Conservation (phyloP, 2,113 vertebrate species). For the Henicopernis longicauda region DNA sequence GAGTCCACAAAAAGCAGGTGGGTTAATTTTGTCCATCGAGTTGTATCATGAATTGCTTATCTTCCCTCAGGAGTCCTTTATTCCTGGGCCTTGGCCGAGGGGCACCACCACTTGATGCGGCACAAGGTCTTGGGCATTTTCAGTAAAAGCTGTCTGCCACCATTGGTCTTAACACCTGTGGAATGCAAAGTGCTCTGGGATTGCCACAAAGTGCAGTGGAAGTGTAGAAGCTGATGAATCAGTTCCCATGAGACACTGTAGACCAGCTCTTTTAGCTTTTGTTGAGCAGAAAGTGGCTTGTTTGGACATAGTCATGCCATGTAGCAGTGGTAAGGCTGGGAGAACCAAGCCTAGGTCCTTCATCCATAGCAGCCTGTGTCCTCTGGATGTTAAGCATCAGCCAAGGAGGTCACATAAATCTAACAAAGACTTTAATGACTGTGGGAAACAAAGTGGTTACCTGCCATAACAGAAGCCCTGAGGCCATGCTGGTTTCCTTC, state of each 20-base stretch:
- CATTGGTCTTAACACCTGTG: not conserved
- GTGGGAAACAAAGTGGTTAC: not conserved
- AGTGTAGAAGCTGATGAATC: not conserved
- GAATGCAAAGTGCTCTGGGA: not conserved
- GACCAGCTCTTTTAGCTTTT: not conserved
- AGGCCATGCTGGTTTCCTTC: not conserved
- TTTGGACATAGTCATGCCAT: not conserved
- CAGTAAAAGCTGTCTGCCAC: not conserved
- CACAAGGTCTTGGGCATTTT: not conserved
- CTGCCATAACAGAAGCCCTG: not conserved
- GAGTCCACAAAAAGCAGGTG: not conserved
- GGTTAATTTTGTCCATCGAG: not conserved
- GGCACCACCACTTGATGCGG: not conserved
- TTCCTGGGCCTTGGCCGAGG: not conserved
- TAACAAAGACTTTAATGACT: not conserved
- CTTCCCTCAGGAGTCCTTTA: not conserved
- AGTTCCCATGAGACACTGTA: not conserved
- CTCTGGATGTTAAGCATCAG: not conserved
- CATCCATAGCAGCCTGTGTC: not conserved
- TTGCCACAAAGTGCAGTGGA: not conserved
- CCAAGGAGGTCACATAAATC: not conserved
- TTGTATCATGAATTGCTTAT: not conserved
- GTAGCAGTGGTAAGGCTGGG: not conserved
- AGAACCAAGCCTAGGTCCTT: not conserved
- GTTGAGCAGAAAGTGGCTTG: not conserved